Evolutionary conservation across 2,888 invertebrate genomes (phyloP), one percentile per base, ranked within the genome.

Genomic region (Holacanthella duospinosa): DNA sequence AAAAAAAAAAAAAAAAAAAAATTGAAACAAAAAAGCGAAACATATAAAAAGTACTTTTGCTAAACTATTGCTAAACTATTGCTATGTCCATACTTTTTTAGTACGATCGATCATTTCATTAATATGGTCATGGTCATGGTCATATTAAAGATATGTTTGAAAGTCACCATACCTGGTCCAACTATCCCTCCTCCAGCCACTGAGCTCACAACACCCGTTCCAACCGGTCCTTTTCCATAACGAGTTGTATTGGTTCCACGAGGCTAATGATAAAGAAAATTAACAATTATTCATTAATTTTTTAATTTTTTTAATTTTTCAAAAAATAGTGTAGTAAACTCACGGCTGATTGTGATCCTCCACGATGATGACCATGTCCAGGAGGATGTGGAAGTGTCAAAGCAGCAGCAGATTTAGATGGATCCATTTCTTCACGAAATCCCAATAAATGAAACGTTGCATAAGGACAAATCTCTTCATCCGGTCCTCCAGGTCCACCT

Each of bases 391-490:
- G 87, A 82, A 88, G 87, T 73, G 91, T 88, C 80, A 91, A 83
- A 86, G 91, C 90, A 80, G 90, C 83, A 86, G 90, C 84, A 44
- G 89, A 89, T 81, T 91, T 92, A 78, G 83, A 86, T 56, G 91
- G 92, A 78, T 93, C 92, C 91, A 93, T 92, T 83, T 93, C 92
- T 78, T 93, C 92, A 74, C 93, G 88, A 87, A 93, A 93, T 73
- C 92, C 93, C 64, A 93, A 84, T 75, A 93, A 83, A 78, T 94
- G 93, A 87, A 94, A 94, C 53, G 94, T 94, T 9, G 94, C 94
- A 80, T 94, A 94, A 54, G 94, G 94, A 80, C 93, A 93, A 77
- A 94, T 93, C 79, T 94, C 93, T 76, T 93, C 93, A 77, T 94
- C 92, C 87, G 92, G 90, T 77, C 91, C 91, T 55, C 71, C 71